A percentile compares a stretch with the other conserved stretches of the same genome.
phyloP scores from a whole-genome alignment of 2,888 invertebrate genomes.

The Stenolophus ochropezus region DNA sequence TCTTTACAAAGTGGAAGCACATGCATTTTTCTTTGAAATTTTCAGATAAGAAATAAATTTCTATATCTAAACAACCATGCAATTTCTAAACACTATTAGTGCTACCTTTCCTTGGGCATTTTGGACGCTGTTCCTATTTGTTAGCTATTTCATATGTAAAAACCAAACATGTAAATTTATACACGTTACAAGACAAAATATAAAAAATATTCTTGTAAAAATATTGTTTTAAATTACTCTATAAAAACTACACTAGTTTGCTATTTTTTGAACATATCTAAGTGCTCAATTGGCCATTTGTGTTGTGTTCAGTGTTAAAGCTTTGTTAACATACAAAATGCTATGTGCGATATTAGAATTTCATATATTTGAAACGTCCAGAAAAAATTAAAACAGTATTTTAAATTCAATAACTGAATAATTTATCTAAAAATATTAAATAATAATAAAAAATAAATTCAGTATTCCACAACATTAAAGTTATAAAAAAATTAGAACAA shows the following conservation, averaged over 20 bases:
- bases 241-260: conserved; percentile 39
- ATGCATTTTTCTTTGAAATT: conserved; percentile 13
- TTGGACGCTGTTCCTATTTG: conserved; percentile 78
- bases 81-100: conserved; percentile 48
- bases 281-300: conserved; percentile 11
- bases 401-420: no score
- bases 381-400: no score
- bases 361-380: no score
- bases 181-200: background rate
- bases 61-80: conserved; percentile 34
- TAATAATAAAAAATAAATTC: no score
- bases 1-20: background rate
- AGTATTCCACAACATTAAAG: no score
- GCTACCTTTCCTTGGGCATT: conserved; percentile 79
- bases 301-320: conserved; percentile 25
- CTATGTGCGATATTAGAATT: background rate
- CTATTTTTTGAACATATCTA: conserved; percentile 50
- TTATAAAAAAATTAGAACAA: no score
- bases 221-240: background rate
- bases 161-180: conserved; percentile 60
- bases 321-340: conserved; percentile 7
- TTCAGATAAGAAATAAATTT: background rate
- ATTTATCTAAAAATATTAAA: no score
- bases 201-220: conserved; percentile 43
- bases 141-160: conserved; percentile 75